Percentiles rank a stretch among this genome's conserved stretches.
Conservation (phyloP, 1,140 invertebrate genomes). For the Phenacoccus solenopsis region DNA sequence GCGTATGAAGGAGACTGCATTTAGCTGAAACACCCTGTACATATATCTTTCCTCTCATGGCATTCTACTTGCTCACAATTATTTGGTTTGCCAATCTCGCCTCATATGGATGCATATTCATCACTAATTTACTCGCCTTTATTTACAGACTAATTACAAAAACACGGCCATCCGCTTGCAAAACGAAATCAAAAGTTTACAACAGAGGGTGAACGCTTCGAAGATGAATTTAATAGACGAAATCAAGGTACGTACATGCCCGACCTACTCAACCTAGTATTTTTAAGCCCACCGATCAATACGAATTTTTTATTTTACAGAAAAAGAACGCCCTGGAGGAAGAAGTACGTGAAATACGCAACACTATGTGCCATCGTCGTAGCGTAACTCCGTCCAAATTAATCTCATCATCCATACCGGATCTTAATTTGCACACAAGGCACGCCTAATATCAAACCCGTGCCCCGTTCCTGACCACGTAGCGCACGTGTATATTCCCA, state of each 20-base stretch:
- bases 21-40: too few relatives aligned
- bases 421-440: background rate
- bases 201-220: background rate
- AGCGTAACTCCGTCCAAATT: slow-evolving; percentile 7
- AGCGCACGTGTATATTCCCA: too few relatives aligned
- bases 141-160: background rate
- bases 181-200: slow-evolving; percentile 5
- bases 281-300: background rate
- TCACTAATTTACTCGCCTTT: background rate
- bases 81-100: too few relatives aligned
- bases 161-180: background rate
- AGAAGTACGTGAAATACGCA: background rate
- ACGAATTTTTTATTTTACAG: background rate
- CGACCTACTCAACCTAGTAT: background rate
- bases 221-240: background rate
- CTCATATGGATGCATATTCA: background rate
- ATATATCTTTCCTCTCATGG: too few relatives aligned
- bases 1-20: too few relatives aligned
- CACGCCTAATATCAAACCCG: too few relatives aligned
- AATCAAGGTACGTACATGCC: background rate
- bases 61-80: too few relatives aligned
- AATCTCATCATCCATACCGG: background rate
- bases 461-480: too few relatives aligned
- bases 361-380: background rate
- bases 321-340: background rate